Evolutionary conservation across 2,113 vertebrate species (phyloP), one percentile per base, ranked within the genome.

Genomic region (Ceyx margarethae): DNA sequence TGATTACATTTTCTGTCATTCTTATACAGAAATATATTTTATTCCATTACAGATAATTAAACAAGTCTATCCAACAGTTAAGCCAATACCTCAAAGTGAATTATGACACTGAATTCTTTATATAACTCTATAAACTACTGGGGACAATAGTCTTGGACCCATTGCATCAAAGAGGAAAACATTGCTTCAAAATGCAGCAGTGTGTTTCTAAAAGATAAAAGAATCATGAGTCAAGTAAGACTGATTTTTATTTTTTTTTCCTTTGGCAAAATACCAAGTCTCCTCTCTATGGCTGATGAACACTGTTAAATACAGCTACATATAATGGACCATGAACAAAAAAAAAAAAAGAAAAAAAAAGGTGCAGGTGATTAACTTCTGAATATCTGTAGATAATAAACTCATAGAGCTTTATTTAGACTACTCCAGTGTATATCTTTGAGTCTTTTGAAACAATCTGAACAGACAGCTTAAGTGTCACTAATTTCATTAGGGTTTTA

Each of bases 401-500:
- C 26, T 81, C 19, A 46, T 28, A 33, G 8, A 90, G 10, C 12
- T 31, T 88, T 82, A 81, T 87, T 42, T 42, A 11, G 37, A 40
- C 45, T 11, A 61, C 60, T 85, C 31, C 31, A 78, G 14, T 86
- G 19, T 10, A 22, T 61, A 18, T 77, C 10, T 89, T 42, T 40
- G 7, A 92, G 60, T 81, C n/a, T 40, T 78, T 58, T 67, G 23
- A 80, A 75, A 69, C 1, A 0, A n/a, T 67, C 60, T 53, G 77
- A 57, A 43, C 17, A 51, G 62, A 67, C n/a, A 31, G 48, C 57
- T 81, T 57, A 71, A 90, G 21, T 93, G 20, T 77, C 83, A 57
- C n/a, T 94, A 74, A 92, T 81, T 58, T 26, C 12, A 65, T 58
- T 90, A 91, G 21, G 26, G 33, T 68, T 93, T 93, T 72, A 91